Conservation (phyloP, 1,140 invertebrate genomes). For the Calephelis virginiensis region DNA sequence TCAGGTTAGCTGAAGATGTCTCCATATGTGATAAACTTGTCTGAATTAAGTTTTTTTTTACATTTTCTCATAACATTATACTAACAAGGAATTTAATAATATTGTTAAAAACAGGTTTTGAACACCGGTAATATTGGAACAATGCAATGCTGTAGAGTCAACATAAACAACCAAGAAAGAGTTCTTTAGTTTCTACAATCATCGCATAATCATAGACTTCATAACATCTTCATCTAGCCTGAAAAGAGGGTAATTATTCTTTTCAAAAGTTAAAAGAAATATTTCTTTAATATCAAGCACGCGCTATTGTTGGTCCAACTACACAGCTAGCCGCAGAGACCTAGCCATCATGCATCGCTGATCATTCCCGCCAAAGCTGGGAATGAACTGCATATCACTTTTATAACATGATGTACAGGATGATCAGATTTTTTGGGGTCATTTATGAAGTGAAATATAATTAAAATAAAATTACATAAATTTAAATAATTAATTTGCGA, state of each 20-base stretch:
- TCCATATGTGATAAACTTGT: too few species aligned
- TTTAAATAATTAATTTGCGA: too few species aligned
- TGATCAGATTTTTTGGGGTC: slow-evolving; percentile 27
- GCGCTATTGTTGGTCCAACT: slow-evolving; percentile 32
- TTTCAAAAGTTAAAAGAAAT: slow-evolving; percentile 16
- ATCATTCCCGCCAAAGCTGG: slow-evolving; percentile 47
- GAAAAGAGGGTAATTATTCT: slow-evolving; percentile 17
- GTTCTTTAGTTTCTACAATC: background rate
- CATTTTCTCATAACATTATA: too few species aligned
- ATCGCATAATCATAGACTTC: slow-evolving; percentile 1
- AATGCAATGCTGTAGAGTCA: too few species aligned
- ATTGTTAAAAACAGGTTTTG: too few species aligned
- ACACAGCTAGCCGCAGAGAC: slow-evolving; percentile 30
- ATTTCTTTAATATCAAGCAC: slow-evolving; percentile 19
- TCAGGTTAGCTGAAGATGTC: too few species aligned
- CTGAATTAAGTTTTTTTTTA: too few species aligned
- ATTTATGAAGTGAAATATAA: background rate
- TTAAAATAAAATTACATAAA: too few species aligned
- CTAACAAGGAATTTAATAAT: too few species aligned
- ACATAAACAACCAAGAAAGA: too few species aligned
- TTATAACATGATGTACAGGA: slow-evolving; percentile 41
- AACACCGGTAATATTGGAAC: too few species aligned
- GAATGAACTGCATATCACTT: slow-evolving; percentile 55
- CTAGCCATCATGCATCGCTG: slow-evolving; percentile 52
- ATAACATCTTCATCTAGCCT: slow-evolving; percentile 12